Base-by-base conservation (phyloP, 2,113 vertebrate species). In the Syngnathus floridae region DNA sequence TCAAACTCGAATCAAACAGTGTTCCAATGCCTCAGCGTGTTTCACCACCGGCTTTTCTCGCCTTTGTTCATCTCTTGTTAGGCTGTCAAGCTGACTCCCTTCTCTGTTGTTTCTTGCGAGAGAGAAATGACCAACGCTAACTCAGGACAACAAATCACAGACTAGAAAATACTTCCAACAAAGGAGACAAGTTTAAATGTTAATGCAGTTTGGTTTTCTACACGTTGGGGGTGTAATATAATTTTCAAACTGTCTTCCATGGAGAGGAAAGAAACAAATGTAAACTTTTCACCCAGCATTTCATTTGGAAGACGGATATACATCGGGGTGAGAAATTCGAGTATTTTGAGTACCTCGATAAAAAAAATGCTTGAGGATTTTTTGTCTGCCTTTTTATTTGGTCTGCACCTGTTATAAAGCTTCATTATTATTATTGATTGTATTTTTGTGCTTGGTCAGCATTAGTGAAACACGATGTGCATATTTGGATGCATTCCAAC, bases 1-100 rank as follows among this genome's bases (percentile, higher is more conserved):
- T 79, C 62, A 74, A 72, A 14, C 43, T 52, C 0, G 4, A 74
- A 78, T 78, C 61, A 72, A 72, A 71, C 43, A n/a, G 19, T 16
- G 52, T 72, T 71, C 8, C 64, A 60, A 65, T 2, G 58, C 52
- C 54, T 71, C 60, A 62, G 41, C 64, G 76, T 67, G 43, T 65
- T 66, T 74, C 43, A 46, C 64, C 22, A 31, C 64, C 1, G 4
- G 62, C 45, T 52, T 55, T 45, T 51, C 41, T 65, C 21, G 56
- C 40, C 56, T 71, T 37, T 62, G 66, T 67, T 72, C 58, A 48
- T 61, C 46, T 52, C 57, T 63, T 62, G 58, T 73, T 65, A 40
- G 26, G 1, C 60, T 78, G 64, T 75, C 66, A 64, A 60, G 36
- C 60, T 41, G 22, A 56, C 67, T 69, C 22, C 22, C 19, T 41